Percentiles rank a stretch among this genome's conserved stretches.
Conservation (phyloP, 2,888 invertebrate species). For the Axea sp. region DNA sequence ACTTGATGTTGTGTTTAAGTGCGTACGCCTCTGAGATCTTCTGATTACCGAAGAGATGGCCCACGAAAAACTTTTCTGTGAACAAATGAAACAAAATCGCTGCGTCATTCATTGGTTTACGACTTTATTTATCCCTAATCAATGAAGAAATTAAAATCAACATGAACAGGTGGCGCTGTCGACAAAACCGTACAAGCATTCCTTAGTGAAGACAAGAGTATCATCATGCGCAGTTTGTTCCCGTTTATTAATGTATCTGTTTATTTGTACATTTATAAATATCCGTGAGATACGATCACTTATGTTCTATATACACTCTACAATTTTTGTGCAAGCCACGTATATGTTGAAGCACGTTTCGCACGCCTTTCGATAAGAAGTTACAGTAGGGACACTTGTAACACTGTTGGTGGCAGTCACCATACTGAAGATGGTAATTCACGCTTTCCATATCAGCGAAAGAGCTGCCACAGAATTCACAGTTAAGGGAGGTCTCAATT, state of each 20-base stretch:
- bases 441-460: neutral
- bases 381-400: neutral
- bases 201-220: slow-evolving; percentile 8
- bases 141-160: slow-evolving; percentile 15
- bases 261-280: slow-evolving; percentile 1
- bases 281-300: neutral
- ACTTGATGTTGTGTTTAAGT: slow-evolving; percentile 63
- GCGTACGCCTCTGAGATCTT: slow-evolving; percentile 55
- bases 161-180: neutral
- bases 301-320: slow-evolving; percentile 3
- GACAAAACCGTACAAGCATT: slow-evolving; percentile 7
- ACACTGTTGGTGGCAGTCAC: neutral
- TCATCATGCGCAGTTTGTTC: slow-evolving; percentile 11
- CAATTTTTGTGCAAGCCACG: neutral
- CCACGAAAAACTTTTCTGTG: slow-evolving; percentile 61
- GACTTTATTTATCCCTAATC: slow-evolving; percentile 33
- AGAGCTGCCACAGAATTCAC: neutral
- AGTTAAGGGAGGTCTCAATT: neutral
- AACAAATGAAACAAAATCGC: slow-evolving; percentile 61
- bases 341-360: neutral
- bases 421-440: neutral
- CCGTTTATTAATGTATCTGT: neutral
- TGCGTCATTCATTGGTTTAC: slow-evolving; percentile 26
- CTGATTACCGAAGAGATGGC: slow-evolving; percentile 34
- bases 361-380: neutral